phyloP scores from a whole-genome alignment of 1,140 invertebrate genomes.

The Philaenus spumarius region DNA sequence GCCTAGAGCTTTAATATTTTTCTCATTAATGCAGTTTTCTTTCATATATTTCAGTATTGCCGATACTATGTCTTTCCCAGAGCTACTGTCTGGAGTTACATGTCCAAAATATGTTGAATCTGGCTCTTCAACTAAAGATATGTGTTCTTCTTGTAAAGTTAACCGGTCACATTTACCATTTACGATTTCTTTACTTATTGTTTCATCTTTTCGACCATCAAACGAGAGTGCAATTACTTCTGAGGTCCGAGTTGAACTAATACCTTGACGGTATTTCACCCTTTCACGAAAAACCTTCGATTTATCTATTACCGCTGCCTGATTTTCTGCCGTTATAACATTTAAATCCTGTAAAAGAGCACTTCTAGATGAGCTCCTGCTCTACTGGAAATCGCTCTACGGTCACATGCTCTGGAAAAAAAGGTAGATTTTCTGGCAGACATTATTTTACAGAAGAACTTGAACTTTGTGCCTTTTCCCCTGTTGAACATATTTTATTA shows the following conservation, averaged over 20 bases:
- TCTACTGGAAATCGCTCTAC: slow-evolving; percentile 2
- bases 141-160: too few relatives aligned
- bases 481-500: background rate
- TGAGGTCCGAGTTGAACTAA: background rate
- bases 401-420: slow-evolving; percentile 2
- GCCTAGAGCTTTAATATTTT: too few relatives aligned
- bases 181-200: slow-evolving; percentile 1
- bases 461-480: background rate
- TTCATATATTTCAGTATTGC: slow-evolving; percentile 19
- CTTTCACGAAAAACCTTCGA: background rate
- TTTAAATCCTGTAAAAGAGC: slow-evolving; percentile 1
- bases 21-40: too few relatives aligned
- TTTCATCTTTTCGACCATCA: slow-evolving; percentile 13
- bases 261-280: background rate
- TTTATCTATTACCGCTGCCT: slow-evolving; percentile 1
- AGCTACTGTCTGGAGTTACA: too few relatives aligned
- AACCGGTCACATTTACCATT: slow-evolving; percentile 28
- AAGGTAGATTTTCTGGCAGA: background rate
- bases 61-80: too few relatives aligned
- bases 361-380: slow-evolving; percentile 1
- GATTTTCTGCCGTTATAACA: slow-evolving; percentile 1
- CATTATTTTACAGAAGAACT: background rate
- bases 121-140: slow-evolving; percentile 31
- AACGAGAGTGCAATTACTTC: background rate
- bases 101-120: slow-evolving; percentile 27